A percentile compares a stretch with the other conserved stretches of the same genome.
phyloP scores from a whole-genome alignment of 30 jellyfish, hydroid and myxozoan genomes.

The Hydractinia echinata region DNA sequence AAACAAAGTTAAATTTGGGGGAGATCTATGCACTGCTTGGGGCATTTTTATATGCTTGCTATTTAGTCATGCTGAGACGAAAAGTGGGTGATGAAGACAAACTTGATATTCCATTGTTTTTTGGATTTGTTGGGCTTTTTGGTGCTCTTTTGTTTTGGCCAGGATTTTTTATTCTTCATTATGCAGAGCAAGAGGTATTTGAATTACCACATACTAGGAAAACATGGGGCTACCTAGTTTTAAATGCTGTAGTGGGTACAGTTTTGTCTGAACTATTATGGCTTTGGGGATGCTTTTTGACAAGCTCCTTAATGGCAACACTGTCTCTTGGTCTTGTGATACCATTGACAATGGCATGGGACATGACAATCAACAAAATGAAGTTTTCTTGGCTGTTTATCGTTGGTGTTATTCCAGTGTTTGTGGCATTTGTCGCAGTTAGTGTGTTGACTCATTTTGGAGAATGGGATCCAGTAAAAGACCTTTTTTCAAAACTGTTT shows the following conservation, averaged over 20 bases:
- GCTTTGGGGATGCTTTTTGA: slow-evolving; percentile 95
- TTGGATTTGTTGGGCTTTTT: slow-evolving; percentile 91
- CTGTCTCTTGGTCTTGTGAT: slow-evolving; percentile 84
- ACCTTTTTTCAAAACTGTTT: slow-evolving; percentile 12
- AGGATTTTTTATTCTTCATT: slow-evolving; percentile 66
- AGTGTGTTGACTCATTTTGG: slow-evolving; percentile 69
- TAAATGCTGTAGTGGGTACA: slow-evolving; percentile 84
- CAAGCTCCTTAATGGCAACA: slow-evolving; percentile 87
- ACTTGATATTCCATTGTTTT: slow-evolving; percentile 83
- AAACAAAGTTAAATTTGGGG: slow-evolving; percentile 55
- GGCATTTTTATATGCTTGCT: slow-evolving; percentile 74
- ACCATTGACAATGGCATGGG: slow-evolving; percentile 83
- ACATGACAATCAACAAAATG: slow-evolving; percentile 62
- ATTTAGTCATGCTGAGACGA: slow-evolving; percentile 64
- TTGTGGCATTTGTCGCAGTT: slow-evolving; percentile 77
- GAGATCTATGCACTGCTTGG: slow-evolving; percentile 70
- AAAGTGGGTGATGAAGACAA: slow-evolving; percentile 70
- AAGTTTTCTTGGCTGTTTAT: slow-evolving; percentile 79
- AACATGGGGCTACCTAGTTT: slow-evolving; percentile 61
- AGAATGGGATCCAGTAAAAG: slow-evolving; percentile 92
- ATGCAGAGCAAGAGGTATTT: slow-evolving; percentile 65
- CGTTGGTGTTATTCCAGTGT: slow-evolving; percentile 78
- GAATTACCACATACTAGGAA: slow-evolving; percentile 54
- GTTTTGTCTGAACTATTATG: slow-evolving; percentile 79
- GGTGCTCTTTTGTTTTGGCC: slow-evolving; percentile 91